Evolutionary conservation across 2,888 invertebrate species (phyloP).

Genomic region (Hemaris fuciformis): DNA sequence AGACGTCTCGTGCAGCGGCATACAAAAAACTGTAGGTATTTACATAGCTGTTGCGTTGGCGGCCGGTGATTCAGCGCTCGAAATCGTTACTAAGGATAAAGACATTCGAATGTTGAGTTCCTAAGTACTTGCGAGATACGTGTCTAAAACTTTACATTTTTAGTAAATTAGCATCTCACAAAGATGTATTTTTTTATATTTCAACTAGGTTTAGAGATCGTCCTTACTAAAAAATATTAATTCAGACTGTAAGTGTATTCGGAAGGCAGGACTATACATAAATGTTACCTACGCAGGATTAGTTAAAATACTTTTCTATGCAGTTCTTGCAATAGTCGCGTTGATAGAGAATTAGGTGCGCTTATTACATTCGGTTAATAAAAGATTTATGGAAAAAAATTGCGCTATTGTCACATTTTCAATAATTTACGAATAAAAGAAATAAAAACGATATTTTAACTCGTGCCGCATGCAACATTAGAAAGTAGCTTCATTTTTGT

Average conservation of each 20-base stretch:
- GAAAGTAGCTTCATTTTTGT: conserved; percentile 71
- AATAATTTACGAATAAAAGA: not conserved
- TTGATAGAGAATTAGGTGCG: too few relatives aligned
- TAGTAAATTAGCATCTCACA: too few relatives aligned
- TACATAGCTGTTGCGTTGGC: not conserved
- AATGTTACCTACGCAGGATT: too few relatives aligned
- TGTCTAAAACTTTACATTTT: not conserved
- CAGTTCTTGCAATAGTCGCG: too few relatives aligned
- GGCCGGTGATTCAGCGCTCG: conserved; percentile 4
- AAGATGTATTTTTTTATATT: too few relatives aligned
- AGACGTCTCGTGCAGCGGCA: not conserved
- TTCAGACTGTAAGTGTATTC: too few relatives aligned
- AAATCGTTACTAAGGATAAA: conserved; percentile 2
- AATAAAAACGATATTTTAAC: conserved; percentile 36
- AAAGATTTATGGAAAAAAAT: too few relatives aligned
- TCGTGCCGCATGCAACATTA: conserved; percentile 65
- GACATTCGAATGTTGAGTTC: not conserved
- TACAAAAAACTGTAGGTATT: conserved; percentile 8
- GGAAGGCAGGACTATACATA: too few relatives aligned
- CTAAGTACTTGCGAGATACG: not conserved
- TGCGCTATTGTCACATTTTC: not conserved
- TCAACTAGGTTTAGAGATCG: too few relatives aligned
- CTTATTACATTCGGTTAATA: too few relatives aligned
- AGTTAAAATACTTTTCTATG: too few relatives aligned
- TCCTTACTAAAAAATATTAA: too few relatives aligned